Base-by-base conservation (phyloP, 2,113 vertebrate genomes). In the Arvicanthis niloticus region DNA sequence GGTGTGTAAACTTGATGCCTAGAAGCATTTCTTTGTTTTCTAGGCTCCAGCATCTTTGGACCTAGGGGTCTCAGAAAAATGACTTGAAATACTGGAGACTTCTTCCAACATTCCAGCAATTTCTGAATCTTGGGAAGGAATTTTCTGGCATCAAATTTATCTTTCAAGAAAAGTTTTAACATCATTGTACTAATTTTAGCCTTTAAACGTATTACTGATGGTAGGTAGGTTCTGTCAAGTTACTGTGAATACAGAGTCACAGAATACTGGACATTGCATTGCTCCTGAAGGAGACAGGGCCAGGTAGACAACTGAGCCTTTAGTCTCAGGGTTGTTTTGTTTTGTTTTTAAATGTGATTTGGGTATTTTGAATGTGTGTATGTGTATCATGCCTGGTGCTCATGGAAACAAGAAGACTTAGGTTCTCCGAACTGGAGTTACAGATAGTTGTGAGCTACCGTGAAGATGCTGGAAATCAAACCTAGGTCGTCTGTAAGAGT, bases 21-120 rank as follows among this genome's bases (percentile, higher is more conserved):
- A 48, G 68, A 77, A 89, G 75, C 40, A 51, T 58, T 65, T 77
- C 26, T 34, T 65, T 96, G n/a, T 93, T 88, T 80, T 93, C 51
- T 58, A 45, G 56, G 65, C 15, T 53, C 45, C 2, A 97, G 34
- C n/a, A 78, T 68, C 80, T 90, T 94, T 42, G 56, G 45, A 17
- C 34, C 4, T 26, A 17, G 6, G 12, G 5, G n/a, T 93, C 45
- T 94, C 94, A n/a, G 82, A 81, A 93, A 45, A 75, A 37, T 93
- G 29, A 1, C 53, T 93, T 91, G 29, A 95, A 81, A 91, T 10
- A 10, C 89, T 73, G 37, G 72, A 96, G 65, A 48, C 92, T 82
- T 60, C 53, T 92, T 96, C 86, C 37, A 67, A 42, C 76, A 37
- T 16, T 68, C n/a, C 56, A 56, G 3, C 67, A 70, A 53, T 80